Conservation (phyloP, 2,113 vertebrate species). For the Budorcas taxicolor region DNA sequence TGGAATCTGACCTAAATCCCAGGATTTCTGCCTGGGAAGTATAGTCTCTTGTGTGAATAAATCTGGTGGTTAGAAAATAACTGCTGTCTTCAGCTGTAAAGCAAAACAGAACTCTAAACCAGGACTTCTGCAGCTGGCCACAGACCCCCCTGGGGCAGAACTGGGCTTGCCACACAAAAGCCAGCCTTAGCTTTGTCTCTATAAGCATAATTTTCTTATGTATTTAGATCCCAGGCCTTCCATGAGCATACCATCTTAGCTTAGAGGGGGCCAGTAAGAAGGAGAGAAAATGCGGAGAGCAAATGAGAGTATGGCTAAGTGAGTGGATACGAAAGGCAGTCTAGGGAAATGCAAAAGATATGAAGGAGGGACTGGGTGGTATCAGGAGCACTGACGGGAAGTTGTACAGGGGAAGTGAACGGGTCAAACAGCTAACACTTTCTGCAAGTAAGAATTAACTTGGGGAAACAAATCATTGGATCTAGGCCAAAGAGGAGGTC, state of each 20-base stretch:
- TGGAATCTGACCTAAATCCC: background rate
- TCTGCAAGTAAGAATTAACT: background rate
- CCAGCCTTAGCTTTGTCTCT: background rate
- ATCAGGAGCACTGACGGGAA: background rate
- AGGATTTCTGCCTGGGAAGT: conserved; percentile 37
- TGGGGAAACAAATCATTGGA: background rate
- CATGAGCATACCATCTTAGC: background rate
- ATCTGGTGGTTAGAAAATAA: conserved; percentile 63
- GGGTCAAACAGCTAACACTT: background rate
- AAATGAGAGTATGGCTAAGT: background rate
- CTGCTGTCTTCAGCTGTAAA: conserved; percentile 52
- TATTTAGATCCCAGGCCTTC: background rate
- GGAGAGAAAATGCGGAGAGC: background rate
- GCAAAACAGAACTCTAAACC: conserved; percentile 5
- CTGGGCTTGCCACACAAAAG: conserved; percentile 18
- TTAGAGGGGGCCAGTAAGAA: background rate
- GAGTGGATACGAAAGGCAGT: background rate
- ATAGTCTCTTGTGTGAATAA: conserved; percentile 25
- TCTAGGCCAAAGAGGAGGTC: background rate
- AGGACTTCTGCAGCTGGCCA: conserved; percentile 39
- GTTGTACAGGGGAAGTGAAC: background rate
- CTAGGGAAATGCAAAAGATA: background rate
- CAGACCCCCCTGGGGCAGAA: conserved; percentile 3
- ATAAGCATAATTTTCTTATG: conserved; percentile 22
- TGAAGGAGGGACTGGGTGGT: background rate